Base-by-base conservation (phyloP, 2,797 vertebrate species). In the Argya squamiceps region DNA sequence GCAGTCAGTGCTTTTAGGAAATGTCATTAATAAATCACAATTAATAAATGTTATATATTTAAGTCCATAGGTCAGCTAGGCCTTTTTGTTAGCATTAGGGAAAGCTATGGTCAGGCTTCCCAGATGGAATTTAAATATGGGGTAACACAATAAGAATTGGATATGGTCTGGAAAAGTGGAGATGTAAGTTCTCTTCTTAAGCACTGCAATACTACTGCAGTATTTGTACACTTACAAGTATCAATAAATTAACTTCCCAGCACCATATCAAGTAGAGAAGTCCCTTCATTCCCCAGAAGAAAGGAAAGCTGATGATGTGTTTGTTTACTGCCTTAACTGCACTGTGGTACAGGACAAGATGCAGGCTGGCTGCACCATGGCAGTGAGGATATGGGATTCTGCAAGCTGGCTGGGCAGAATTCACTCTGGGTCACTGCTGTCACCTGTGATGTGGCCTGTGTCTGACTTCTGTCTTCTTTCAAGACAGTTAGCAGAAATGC, bases 271-370 rank as follows among this genome's bases (percentile, higher is more conserved):
- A 77, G 16, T 19, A 60, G 49, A 8, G 19, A 68, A 56, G 18
- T 39, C 18, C 3, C 58, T 44, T 34, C n/a, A 43, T 65, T 70
- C 32, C 34, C 36, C 34, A 67, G 53, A 63, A 59, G 5, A 39
- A 77, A 64, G 39, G 41, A 50, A 70, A 73, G 8, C 7, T 76
- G 60, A 15, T 32, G 19, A 30, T 5, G 2, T 20, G 6, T 30
- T 56, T 30, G 3, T 62, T 70, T 84, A 15, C 52, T 77, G 34
- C 63, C 41, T 36, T 34, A 16, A 19, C 6, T 0, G 3, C 0
- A 0, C 37, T 32, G n/a, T 53, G 39, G 14, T 63, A 23, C 46
- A 52, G 44, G 9, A 24, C 0, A 0, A 62, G 7, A 30, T 6
- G 11, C 0, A 3, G 53, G 37, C 64, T 86, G 47, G 15, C 56